These are phyloP conservation scores for Lutraria lutraria DNA, from an alignment of 2,888 invertebrate genomes.

Conservation along the genomic window DNA sequence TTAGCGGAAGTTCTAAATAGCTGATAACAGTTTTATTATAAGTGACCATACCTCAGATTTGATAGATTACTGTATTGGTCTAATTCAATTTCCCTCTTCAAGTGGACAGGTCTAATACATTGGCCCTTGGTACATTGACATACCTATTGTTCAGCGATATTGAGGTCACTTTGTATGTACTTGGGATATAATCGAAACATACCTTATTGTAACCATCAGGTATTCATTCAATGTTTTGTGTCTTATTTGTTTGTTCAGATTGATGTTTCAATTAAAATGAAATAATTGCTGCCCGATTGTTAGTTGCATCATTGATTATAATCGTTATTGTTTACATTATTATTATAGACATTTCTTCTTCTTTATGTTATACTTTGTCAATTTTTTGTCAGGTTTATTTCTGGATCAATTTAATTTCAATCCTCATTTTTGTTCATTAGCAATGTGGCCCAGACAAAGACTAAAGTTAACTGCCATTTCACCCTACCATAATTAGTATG, in stretches of 20 bases:
- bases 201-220: background rate
- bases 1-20: constrained; percentile 11
- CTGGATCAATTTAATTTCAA: no score
- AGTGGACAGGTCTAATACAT: constrained; percentile 8
- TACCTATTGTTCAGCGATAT: background rate
- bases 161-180: background rate
- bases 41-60: constrained; percentile 1
- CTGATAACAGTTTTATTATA: constrained; percentile 17
- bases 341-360: no score
- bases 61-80: background rate
- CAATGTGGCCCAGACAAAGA: no score
- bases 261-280: no score
- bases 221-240: background rate
- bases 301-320: no score
- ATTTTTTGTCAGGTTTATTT: no score
- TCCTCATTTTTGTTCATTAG: no score
- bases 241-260: background rate
- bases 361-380: no score
- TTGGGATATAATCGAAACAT: background rate
- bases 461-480: no score
- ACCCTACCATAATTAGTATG: no score
- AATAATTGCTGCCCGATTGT: no score
- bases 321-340: no score
- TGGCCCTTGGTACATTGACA: background rate
- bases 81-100: background rate